Percentiles rank a stretch among this genome's conserved stretches.
phyloP scores from a whole-genome alignment of 1,140 invertebrate genomes.

The Zaprionus kolodkinae region DNA sequence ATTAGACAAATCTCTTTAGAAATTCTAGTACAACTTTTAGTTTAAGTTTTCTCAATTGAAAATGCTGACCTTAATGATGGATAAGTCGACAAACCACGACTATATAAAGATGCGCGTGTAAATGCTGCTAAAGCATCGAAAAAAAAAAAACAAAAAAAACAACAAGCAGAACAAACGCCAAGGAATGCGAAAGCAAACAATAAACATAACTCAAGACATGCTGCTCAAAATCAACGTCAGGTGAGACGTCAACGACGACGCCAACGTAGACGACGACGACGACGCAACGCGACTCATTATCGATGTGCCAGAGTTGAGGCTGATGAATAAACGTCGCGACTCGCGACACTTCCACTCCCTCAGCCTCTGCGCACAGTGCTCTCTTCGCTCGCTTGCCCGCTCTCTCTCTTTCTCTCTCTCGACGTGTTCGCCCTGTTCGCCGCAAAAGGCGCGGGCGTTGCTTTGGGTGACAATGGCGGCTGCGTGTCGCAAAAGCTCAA shows the following conservation, averaged over 20 bases:
- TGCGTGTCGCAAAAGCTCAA: constrained; percentile 23
- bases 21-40: background rate
- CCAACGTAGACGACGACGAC: constrained; percentile 6
- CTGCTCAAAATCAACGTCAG: constrained; percentile 38
- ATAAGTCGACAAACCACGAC: constrained; percentile 36
- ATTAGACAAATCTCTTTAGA: background rate
- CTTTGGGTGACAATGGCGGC: constrained; percentile 47
- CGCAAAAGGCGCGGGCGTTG: constrained; percentile 41
- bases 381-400: background rate
- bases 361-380: background rate
- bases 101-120: constrained; percentile 28
- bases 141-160: background rate
- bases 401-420: background rate
- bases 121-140: constrained; percentile 36
- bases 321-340: constrained; percentile 61
- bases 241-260: constrained; percentile 25
- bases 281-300: constrained; percentile 42
- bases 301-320: constrained; percentile 40
- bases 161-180: constrained; percentile 16
- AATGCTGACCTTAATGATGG: constrained; percentile 60
- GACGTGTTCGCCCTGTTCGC: background rate
- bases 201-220: constrained; percentile 46
- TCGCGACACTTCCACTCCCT: constrained; percentile 14
- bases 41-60: constrained; percentile 30
- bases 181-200: constrained; percentile 60